phyloP scores from a whole-genome alignment of 2,113 vertebrate genomes.

The Cathartes aura region DNA sequence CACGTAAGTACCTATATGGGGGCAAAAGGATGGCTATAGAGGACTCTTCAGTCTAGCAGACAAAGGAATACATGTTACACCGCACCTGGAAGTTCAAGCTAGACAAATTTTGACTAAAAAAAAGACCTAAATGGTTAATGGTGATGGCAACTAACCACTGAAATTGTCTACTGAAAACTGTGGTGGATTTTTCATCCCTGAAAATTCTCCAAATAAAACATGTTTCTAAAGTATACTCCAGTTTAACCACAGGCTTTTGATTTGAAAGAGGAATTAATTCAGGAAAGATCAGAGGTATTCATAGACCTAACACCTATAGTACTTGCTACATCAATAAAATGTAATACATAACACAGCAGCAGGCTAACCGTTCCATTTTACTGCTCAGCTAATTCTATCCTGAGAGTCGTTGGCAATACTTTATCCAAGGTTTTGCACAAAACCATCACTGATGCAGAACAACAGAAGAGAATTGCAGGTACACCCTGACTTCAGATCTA shows the following conservation, averaged over 20 bases:
- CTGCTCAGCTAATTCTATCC: not conserved
- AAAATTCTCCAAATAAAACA: not conserved
- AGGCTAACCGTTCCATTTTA: not conserved
- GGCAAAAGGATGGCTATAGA: not conserved
- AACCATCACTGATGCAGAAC: not conserved
- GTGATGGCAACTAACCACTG: not conserved
- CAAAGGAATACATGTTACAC: not conserved
- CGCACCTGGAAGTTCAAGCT: not conserved
- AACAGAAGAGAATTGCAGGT: not conserved
- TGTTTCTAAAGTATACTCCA: not conserved
- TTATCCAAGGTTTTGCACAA: not conserved
- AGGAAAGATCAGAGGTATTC: not conserved
- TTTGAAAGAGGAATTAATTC: slow-evolving; percentile 19
- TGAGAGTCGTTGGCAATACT: not conserved
- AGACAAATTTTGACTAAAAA: not conserved
- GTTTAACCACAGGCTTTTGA: not conserved
- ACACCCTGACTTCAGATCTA: not conserved
- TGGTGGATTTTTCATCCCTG: not conserved
- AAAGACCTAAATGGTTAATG: not conserved
- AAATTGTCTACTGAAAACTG: not conserved
- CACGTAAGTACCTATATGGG: not conserved
- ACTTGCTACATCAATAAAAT: not conserved
- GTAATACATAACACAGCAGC: not conserved
- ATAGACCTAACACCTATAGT: not conserved
- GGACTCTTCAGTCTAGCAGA: not conserved